Percentiles rank a stretch among this genome's conserved stretches.
phyloP scores from a whole-genome alignment of 2,888 invertebrate genomes.

The Eucriotettix oculatus region DNA sequence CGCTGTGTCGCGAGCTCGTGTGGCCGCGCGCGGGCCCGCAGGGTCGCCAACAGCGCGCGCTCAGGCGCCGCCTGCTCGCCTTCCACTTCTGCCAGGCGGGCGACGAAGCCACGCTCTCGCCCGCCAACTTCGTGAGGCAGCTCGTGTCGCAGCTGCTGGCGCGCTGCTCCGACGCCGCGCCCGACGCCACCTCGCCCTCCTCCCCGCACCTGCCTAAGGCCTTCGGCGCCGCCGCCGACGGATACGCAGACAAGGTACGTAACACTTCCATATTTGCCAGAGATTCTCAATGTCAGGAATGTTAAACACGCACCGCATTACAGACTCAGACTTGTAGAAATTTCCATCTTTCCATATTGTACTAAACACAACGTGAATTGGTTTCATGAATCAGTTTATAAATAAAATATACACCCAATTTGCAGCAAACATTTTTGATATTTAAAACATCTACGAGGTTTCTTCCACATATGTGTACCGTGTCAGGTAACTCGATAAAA shows the following conservation, averaged over 20 bases:
- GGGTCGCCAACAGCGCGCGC: constrained; percentile 49
- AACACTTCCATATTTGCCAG: background rate
- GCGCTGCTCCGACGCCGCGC: constrained; percentile 6
- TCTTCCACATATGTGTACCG: too few species aligned
- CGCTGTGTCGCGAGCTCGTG: constrained; percentile 65
- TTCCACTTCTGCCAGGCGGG: constrained; percentile 66
- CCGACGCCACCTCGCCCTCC: constrained; percentile 19
- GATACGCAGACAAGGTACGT: constrained; percentile 11
- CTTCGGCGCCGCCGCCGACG: constrained; percentile 3
- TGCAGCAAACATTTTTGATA: too few species aligned
- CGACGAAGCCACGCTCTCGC: constrained; percentile 67
- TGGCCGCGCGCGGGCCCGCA: constrained; percentile 49
- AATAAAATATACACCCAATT: too few species aligned
- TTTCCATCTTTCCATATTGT: too few species aligned
- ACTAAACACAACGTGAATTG: too few species aligned
- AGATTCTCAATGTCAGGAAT: too few species aligned
- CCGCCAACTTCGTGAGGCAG: constrained; percentile 70
- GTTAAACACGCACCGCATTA: too few species aligned
- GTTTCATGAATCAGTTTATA: too few species aligned
- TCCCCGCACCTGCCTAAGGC: constrained; percentile 4
- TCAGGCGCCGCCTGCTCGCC: constrained; percentile 66
- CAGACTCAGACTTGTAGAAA: too few species aligned
- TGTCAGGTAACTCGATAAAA: too few species aligned
- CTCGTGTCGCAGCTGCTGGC: constrained; percentile 65
- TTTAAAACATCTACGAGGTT: too few species aligned